Evolutionary conservation across 2,113 vertebrate genomes (phyloP), one percentile per base, ranked within the genome.

Genomic region (Potamarius usumacintae): DNA sequence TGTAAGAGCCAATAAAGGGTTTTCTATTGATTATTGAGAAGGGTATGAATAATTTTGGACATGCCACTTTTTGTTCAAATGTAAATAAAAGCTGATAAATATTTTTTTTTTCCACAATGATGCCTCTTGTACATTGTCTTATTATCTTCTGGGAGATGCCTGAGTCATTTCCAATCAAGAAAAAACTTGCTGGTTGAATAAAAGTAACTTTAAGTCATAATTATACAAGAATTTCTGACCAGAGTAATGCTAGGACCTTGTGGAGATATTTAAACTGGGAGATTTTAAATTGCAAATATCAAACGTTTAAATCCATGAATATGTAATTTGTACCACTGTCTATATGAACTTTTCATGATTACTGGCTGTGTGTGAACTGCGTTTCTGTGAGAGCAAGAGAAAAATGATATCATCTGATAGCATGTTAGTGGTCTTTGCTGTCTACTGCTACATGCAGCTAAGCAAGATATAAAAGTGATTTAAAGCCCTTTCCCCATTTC

Each of bases 401-500:
- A 1, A 15, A 14, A 63, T 48, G 18, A 14, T 48, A 18, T 85
- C 84, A 77, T 77, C 34, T n/a, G 69, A 60, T 53, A 58, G 1
- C 18, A 76, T 52, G 34, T 78, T n/a, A 65, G 58, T 79, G 60
- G 25, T 67, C 20, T 71, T 55, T 5, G 2, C 11, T 30, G 17
- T 67, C 69, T 25, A 48, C 20, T 15, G 42, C n/a, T 62, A 53
- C n/a, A 12, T 86, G 50, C 72, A 74, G 62, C 58, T 30, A 63
- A 71, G 4, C 4, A 2, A 88, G 79, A 71, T 55, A 79, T 7
- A 86, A 84, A 87, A 81, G 17, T 87, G 82, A 87, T 81, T 87
- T 84, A 63, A 3, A 60, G 30, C 15, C 30, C 14, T 81, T 82
- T 65, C 14, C 42, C 5, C 11, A 7, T 79, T 62, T 82, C 15